phyloP scores from a whole-genome alignment of 1,140 invertebrate genomes.

The Saccostrea glomerata region DNA sequence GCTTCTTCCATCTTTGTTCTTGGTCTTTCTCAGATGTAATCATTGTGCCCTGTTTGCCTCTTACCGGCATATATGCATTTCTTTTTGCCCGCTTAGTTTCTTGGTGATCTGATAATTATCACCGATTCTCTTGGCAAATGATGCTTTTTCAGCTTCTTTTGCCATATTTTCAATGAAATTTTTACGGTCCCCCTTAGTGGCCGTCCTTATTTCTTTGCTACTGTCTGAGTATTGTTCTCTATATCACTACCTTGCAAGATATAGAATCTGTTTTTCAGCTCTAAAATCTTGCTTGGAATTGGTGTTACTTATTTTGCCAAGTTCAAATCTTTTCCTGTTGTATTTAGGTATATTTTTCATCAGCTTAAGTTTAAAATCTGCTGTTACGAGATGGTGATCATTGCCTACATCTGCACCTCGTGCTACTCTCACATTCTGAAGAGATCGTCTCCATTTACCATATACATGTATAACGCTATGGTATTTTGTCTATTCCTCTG shows the following conservation, averaged over 20 bases:
- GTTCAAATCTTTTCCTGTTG: conserved; percentile 31
- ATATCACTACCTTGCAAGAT: too few relatives aligned
- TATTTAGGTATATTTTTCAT: conserved; percentile 32
- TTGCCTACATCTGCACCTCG: conserved; percentile 33
- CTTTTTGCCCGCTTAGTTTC: conserved; percentile 36
- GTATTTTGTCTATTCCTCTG: conserved; percentile 50
- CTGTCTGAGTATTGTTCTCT: too few relatives aligned
- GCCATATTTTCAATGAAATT: too few relatives aligned
- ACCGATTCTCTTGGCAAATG: conserved; percentile 7
- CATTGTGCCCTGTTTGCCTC: too few relatives aligned
- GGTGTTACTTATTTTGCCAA: conserved; percentile 13
- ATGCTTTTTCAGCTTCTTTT: too few relatives aligned
- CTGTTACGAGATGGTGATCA: conserved; percentile 58
- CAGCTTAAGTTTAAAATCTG: conserved; percentile 52
- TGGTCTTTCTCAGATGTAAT: too few relatives aligned
- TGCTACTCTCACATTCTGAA: conserved; percentile 47
- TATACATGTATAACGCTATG: conserved; percentile 47
- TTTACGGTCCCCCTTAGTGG: too few relatives aligned
- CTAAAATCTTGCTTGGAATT: conserved; percentile 10
- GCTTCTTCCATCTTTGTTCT: too few relatives aligned
- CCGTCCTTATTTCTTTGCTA: too few relatives aligned
- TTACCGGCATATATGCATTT: conserved; percentile 27
- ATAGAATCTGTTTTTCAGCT: not conserved
- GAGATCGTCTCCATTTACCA: too few relatives aligned
- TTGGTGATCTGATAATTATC: conserved; percentile 48